Conservation (phyloP, 2,888 invertebrate genomes). For the Tetanocera ferruginea region DNA sequence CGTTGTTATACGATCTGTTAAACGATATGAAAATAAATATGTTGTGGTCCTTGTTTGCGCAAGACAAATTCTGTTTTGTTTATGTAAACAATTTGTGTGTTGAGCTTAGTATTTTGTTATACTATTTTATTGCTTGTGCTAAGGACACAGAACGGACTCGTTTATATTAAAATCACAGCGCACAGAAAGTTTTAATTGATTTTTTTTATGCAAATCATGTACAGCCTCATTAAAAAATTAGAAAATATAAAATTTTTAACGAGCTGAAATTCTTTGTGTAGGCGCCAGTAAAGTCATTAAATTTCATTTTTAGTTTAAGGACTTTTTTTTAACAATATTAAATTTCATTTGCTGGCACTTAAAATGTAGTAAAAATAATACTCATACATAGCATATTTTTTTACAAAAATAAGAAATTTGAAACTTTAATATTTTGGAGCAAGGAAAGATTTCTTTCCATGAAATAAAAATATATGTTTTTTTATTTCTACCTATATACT, state of each 20-base stretch:
- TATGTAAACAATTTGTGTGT: neutral
- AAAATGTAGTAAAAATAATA: no score
- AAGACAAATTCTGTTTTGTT: neutral
- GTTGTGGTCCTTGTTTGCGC: no score
- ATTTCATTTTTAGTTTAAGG: neutral
- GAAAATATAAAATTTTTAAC: no score
- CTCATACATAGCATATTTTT: no score
- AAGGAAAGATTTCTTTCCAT: no score
- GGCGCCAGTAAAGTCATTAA: slow-evolving; percentile 17
- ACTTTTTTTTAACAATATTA: neutral
- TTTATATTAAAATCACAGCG: neutral
- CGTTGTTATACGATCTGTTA: slow-evolving; percentile 16
- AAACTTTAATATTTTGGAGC: no score
- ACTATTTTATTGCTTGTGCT: neutral
- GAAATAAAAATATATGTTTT: no score
- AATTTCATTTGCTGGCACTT: no score
- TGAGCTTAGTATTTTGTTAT: neutral
- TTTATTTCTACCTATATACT: no score
- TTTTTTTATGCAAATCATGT: neutral
- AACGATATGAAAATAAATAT: no score
- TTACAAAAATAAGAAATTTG: no score
- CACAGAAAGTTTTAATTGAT: neutral
- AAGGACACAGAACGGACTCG: neutral
- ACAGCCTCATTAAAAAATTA: neutral
- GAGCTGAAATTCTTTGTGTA: neutral